A percentile compares a stretch with the other conserved stretches of the same genome.
Conservation (phyloP, 2,113 vertebrate genomes). For the Bos javanicus region DNA sequence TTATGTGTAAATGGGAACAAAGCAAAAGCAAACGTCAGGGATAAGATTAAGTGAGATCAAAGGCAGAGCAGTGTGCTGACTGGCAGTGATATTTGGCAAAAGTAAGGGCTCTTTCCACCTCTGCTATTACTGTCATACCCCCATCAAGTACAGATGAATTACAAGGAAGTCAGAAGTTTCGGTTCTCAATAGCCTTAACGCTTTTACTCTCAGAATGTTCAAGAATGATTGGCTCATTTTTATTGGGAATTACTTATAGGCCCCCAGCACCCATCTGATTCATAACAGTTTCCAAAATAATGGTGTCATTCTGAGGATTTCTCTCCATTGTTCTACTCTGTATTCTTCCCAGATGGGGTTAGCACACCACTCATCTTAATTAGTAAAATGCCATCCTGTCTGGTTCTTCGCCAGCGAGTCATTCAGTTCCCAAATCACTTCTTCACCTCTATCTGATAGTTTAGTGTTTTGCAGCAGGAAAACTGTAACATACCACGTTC, state of each 20-base stretch:
- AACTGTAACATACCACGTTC: slow-evolving; percentile 78
- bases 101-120: not conserved
- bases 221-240: not conserved
- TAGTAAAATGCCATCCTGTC: slow-evolving; percentile 83
- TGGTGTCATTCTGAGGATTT: slow-evolving; percentile 51
- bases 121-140: not conserved
- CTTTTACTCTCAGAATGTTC: not conserved
- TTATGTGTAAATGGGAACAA: not conserved
- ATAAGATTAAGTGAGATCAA: not conserved
- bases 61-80: not conserved
- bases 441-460: slow-evolving; percentile 81
- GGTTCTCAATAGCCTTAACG: not conserved
- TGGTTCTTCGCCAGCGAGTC: slow-evolving; percentile 82
- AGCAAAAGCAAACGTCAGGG: not conserved
- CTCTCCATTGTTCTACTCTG: slow-evolving; percentile 74
- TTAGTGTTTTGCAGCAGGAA: slow-evolving; percentile 78
- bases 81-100: not conserved
- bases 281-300: slow-evolving; percentile 50
- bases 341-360: slow-evolving; percentile 81
- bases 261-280: slow-evolving; percentile 11
- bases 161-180: not conserved
- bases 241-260: not conserved
- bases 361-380: slow-evolving; percentile 82
- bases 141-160: not conserved
- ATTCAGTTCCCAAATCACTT: slow-evolving; percentile 82